Base-by-base conservation (phyloP, 2,113 vertebrate genomes). In the Andinoacara biseriatus region DNA sequence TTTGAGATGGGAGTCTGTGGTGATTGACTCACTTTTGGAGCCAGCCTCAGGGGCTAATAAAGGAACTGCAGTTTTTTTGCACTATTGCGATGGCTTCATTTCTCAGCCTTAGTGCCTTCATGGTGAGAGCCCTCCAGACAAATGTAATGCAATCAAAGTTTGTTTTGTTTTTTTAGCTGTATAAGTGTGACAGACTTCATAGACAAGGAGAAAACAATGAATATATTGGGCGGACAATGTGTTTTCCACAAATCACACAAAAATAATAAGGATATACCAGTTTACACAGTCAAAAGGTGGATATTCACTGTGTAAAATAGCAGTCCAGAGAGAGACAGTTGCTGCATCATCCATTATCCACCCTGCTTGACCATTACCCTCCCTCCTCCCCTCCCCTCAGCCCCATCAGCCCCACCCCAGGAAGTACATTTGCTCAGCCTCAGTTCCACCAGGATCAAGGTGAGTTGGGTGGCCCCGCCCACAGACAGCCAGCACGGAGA, bases 391-490 rank as follows among this genome's bases (percentile, higher is more conserved):
- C 82, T 83, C 81, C 82, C 81, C 82, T 85, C 92, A 98, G 97
- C 97, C 94, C 97, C 97, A 69, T 97, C 98, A 1, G 97, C 97
- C 90, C 97, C 97, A 91, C 98, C 98, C 89, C 97, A 98, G 96
- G 96, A 98, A 78, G 96, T 97, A 56, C 92, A 91, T 58, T 96
- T 97, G 93, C 86, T 96, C 94, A 97, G 97, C 92, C 95, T 95
- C 92, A 96, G 96, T 95, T 99, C 98, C 86, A 99, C 97, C 86
- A 96, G 96, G 83, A 94, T 98, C 92, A 94, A 96, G 97, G 98
- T 98, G 97, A 98, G 97, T 96, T 99, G 98, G 98, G 96, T 95
- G 92, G 96, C 97, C 0, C 97, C 97, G 0, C 97, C 97, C 2
- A 96, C 95, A 15, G 96, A 94, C 94, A 97, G 96, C 94, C 96